Percentiles rank a stretch among this genome's conserved stretches.
Conservation (phyloP, 1,140 invertebrate genomes). For the Drosophila ercepeae region DNA sequence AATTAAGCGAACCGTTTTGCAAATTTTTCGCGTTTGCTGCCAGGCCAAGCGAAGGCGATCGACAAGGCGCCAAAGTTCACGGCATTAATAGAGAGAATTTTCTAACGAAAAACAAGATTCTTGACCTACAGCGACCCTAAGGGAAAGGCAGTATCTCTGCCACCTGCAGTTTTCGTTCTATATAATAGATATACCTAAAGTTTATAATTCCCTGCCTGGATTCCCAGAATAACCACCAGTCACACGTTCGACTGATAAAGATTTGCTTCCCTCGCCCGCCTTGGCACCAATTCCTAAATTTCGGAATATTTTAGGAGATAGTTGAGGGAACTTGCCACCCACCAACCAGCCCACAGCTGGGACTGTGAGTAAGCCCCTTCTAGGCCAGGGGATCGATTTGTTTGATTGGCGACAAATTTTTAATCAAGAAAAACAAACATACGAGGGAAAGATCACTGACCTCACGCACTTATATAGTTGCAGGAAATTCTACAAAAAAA, state of each 20-base stretch:
- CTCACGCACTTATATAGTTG: constrained; percentile 40
- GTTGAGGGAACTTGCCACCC: constrained; percentile 14
- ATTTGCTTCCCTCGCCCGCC: background rate
- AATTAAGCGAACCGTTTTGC: constrained; percentile 59
- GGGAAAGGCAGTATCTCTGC: too few relatives aligned
- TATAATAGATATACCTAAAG: constrained; percentile 5
- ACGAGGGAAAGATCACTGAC: constrained; percentile 53
- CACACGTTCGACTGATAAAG: constrained; percentile 44
- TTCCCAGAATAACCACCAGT: constrained; percentile 38
- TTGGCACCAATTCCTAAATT: constrained; percentile 28
- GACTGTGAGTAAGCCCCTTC: constrained; percentile 4
- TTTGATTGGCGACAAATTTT: constrained; percentile 23
- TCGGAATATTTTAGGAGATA: constrained; percentile 11
- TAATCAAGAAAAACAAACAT: constrained; percentile 23
- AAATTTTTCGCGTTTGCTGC: constrained; percentile 25
- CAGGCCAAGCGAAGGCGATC: constrained; percentile 30
- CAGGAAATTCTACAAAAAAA: constrained; percentile 43
- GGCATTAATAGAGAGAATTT: constrained; percentile 29
- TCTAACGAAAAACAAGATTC: too few relatives aligned
- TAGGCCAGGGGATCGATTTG: constrained; percentile 3
- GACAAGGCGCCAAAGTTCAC: constrained; percentile 59
- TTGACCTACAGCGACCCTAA: constrained; percentile 32
- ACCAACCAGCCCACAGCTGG: constrained; percentile 7
- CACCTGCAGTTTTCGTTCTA: too few relatives aligned
- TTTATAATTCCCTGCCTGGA: constrained; percentile 6